Evolutionary conservation across 2,797 vertebrate species (phyloP).

Genomic region (Parotocinclus haroldoi): DNA sequence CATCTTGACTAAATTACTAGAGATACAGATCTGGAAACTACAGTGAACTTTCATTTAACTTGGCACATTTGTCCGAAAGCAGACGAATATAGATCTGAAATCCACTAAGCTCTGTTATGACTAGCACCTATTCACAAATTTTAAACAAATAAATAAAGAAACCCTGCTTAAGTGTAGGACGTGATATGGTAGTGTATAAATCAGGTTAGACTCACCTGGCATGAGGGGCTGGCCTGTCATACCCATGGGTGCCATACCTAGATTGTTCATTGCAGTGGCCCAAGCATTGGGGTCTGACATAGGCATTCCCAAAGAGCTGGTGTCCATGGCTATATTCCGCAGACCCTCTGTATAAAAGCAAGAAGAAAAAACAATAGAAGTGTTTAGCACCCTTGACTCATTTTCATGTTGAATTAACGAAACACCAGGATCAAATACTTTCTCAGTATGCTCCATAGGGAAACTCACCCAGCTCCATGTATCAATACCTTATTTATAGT

Average conservation of each 20-base stretch:
- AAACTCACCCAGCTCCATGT: neutral
- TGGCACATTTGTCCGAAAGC: neutral
- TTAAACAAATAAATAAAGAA: neutral
- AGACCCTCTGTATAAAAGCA: constrained; percentile 70
- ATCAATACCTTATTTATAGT: constrained; percentile 1
- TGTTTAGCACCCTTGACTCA: neutral
- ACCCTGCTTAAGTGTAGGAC: neutral
- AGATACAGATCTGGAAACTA: neutral
- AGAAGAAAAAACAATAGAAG: neutral
- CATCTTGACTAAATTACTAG: constrained; percentile 6
- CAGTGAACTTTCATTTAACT: neutral
- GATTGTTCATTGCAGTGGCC: constrained; percentile 94
- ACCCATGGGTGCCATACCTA: constrained; percentile 89
- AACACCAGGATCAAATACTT: neutral
- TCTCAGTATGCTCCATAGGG: neutral
- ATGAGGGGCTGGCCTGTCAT: constrained; percentile 87
- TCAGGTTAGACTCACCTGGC: constrained; percentile 68
- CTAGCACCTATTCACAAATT: neutral
- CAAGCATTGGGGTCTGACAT: constrained; percentile 89
- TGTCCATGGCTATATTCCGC: constrained; percentile 83
- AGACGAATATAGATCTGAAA: neutral
- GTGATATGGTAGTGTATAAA: neutral
- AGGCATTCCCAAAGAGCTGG: constrained; percentile 83
- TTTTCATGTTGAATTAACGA: neutral
- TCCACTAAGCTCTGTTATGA: neutral